phyloP scores from a whole-genome alignment of 2,888 invertebrate species.

The Eustalomyia histrio region DNA sequence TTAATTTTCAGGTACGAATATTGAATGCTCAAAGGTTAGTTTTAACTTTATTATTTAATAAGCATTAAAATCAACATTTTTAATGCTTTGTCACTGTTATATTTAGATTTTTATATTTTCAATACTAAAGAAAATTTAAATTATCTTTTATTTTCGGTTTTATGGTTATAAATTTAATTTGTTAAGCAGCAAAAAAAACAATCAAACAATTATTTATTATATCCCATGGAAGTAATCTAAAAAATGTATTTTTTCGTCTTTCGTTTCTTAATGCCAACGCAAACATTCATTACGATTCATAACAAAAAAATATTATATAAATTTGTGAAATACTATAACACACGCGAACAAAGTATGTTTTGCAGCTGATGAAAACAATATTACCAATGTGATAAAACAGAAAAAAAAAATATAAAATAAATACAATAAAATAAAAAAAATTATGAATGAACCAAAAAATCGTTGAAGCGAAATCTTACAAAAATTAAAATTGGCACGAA shows the following conservation, averaged over 20 bases:
- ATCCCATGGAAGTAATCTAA: background rate
- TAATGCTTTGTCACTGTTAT: too few species aligned
- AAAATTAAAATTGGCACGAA: slow-evolving; percentile 52
- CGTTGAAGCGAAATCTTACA: slow-evolving; percentile 41
- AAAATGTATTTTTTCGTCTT: background rate
- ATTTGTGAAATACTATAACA: slow-evolving; percentile 4
- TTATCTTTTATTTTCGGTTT: too few species aligned
- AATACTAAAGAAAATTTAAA: too few species aligned
- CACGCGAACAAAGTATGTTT: slow-evolving; percentile 9
- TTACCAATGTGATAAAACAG: slow-evolving; percentile 1
- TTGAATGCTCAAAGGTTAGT: too few species aligned
- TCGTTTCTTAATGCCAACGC: slow-evolving; percentile 13
- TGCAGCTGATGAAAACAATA: background rate
- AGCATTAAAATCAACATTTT: too few species aligned
- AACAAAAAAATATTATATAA: background rate
- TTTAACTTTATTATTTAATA: too few species aligned
- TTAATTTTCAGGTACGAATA: too few species aligned
- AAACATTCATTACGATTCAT: slow-evolving; percentile 21
- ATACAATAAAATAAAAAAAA: slow-evolving; percentile 26
- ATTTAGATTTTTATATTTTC: too few species aligned
- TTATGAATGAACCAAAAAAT: slow-evolving; percentile 41
- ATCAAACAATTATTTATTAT: slow-evolving; percentile 9
- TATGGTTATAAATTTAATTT: too few species aligned
- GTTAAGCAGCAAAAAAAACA: background rate
- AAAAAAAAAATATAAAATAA: slow-evolving; percentile 6